Evolutionary conservation across 2,797 vertebrate species (phyloP).

Genomic region (Lagocephalus sceleratus): DNA sequence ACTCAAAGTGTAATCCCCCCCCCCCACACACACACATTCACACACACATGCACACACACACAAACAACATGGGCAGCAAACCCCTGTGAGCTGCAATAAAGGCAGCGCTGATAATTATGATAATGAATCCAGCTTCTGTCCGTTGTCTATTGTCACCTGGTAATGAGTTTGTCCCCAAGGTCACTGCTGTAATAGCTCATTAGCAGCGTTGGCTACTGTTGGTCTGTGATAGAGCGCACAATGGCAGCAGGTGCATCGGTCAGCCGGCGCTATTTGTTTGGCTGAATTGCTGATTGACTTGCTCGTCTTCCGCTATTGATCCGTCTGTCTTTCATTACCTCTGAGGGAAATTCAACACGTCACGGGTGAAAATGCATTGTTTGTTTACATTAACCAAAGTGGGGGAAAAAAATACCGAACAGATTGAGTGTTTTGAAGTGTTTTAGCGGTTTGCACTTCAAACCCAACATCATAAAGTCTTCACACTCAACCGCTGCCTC

Average conservation of each 20-base stretch:
- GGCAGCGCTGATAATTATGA: slow-evolving; percentile 60
- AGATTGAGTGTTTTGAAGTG: no score
- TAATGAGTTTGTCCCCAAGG: slow-evolving; percentile 69
- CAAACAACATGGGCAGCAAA: slow-evolving; percentile 32
- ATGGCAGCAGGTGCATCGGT: slow-evolving; percentile 39
- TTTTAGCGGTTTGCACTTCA: no score
- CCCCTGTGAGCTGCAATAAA: slow-evolving; percentile 43
- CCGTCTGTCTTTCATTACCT: slow-evolving; percentile 30
- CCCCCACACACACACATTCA: slow-evolving; percentile 2
- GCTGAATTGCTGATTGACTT: slow-evolving; percentile 19
- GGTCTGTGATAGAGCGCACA: slow-evolving; percentile 32
- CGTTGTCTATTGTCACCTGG: slow-evolving; percentile 60
- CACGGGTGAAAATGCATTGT: no score
- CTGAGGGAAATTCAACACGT: neutral
- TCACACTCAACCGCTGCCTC: slow-evolving; percentile 27
- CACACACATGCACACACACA: slow-evolving; percentile 6
- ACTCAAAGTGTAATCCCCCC: no score
- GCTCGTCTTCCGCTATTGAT: slow-evolving; percentile 39
- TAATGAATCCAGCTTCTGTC: slow-evolving; percentile 60
- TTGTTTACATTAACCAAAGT: no score
- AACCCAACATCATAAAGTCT: neutral
- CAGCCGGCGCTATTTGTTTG: slow-evolving; percentile 42
- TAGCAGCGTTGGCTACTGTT: slow-evolving; percentile 50
- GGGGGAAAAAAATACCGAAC: no score
- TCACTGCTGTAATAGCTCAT: slow-evolving; percentile 66